phyloP scores from a whole-genome alignment of 2,888 invertebrate genomes.

The Caenorhabditis becei region DNA sequence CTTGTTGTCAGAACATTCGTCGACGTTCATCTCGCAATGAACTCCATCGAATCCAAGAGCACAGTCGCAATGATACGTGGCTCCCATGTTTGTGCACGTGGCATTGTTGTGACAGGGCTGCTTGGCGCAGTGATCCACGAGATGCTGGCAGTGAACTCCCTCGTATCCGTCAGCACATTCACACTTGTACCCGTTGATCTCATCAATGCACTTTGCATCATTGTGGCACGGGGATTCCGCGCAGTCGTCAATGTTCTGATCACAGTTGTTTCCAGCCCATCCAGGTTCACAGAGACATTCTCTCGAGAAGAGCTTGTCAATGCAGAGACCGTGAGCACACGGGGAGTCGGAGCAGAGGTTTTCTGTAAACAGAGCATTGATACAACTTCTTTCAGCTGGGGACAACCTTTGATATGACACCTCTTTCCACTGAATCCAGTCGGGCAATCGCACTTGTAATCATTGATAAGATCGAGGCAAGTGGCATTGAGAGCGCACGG shows the following conservation, averaged over 20 bases:
- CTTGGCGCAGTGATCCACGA: slow-evolving; percentile 92
- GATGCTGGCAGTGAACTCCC: slow-evolving; percentile 91
- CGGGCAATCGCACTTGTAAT: slow-evolving; percentile 94
- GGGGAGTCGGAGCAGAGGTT: slow-evolving; percentile 92
- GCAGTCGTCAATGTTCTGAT: slow-evolving; percentile 89
- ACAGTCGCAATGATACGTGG: slow-evolving; percentile 92
- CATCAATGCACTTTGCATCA: slow-evolving; percentile 92
- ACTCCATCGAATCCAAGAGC: slow-evolving; percentile 93
- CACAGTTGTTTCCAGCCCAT: slow-evolving; percentile 73
- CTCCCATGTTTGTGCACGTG: slow-evolving; percentile 89
- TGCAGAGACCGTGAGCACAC: slow-evolving; percentile 88
- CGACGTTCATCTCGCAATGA: slow-evolving; percentile 91
- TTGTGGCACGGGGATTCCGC: slow-evolving; percentile 92
- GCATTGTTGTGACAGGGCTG: slow-evolving; percentile 83
- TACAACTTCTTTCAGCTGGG: too few species aligned
- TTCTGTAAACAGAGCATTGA: slow-evolving; percentile 82
- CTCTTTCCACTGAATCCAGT: slow-evolving; percentile 95
- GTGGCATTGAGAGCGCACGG: slow-evolving; percentile 90
- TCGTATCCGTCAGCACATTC: slow-evolving; percentile 95
- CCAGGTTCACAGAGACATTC: slow-evolving; percentile 75
- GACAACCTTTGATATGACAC: slow-evolving; percentile 92
- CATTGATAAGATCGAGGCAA: slow-evolving; percentile 94
- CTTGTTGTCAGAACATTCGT: slow-evolving; percentile 88
- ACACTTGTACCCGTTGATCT: slow-evolving; percentile 86
- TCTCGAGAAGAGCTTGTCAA: slow-evolving; percentile 90